Percentiles rank a stretch among this genome's conserved stretches.
Conservation (phyloP, 2,797 vertebrate species). For the Anableps anableps region DNA sequence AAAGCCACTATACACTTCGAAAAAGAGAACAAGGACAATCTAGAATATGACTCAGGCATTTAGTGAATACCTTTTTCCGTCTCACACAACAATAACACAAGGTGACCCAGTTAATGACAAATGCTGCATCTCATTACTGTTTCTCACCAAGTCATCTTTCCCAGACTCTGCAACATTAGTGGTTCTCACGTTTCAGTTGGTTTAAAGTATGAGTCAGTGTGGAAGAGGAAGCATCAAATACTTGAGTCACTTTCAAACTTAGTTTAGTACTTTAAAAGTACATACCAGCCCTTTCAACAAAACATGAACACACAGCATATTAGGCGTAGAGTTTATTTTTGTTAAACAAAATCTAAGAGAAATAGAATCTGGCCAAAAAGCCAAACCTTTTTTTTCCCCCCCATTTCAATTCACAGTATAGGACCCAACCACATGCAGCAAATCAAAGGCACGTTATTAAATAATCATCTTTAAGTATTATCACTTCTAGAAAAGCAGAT, state of each 20-base stretch:
- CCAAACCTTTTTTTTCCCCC: background rate
- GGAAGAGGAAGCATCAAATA: background rate
- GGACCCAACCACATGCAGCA: background rate
- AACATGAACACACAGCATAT: background rate
- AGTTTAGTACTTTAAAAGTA: background rate
- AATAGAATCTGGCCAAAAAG: background rate
- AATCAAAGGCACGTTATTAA: background rate
- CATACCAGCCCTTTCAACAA: background rate
- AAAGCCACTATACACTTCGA: conserved; percentile 7
- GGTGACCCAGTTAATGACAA: conserved; percentile 24
- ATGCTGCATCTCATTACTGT: conserved; percentile 38
- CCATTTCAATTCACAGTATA: background rate
- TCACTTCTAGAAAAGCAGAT: too few relatives aligned
- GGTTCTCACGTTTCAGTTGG: conserved; percentile 13
- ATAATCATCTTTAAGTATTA: background rate
- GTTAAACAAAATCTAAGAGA: background rate
- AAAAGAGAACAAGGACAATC: conserved; percentile 13
- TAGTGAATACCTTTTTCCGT: conserved; percentile 8
- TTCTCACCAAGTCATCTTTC: conserved; percentile 38
- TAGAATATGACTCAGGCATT: conserved; percentile 43
- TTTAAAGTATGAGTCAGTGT: conserved; percentile 9
- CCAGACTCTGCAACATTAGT: conserved; percentile 27
- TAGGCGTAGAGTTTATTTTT: background rate
- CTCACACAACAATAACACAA: conserved; percentile 33
- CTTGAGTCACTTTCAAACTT: conserved; percentile 14